Base-by-base conservation (phyloP, 2,113 vertebrate species). In the Leiothrix lutea region DNA sequence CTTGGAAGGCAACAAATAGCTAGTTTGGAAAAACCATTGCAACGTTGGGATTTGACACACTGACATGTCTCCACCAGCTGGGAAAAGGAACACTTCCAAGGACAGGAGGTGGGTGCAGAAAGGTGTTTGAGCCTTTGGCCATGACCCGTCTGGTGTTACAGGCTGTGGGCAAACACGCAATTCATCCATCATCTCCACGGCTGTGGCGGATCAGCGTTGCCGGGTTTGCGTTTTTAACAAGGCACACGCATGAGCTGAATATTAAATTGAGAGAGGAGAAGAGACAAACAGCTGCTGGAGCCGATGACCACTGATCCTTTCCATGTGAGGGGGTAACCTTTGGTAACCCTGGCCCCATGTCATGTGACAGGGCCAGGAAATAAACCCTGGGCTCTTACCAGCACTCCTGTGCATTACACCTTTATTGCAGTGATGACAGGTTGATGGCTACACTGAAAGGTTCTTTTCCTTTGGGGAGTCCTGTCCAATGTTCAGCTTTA, bases 391-490 rank as follows among this genome's bases (percentile, higher is more conserved):
- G 95, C 92, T 96, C 92, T 91, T 93, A 94, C 80, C 88, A 93
- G 90, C 80, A 69, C 95, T 92, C 95, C 91, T 91, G 81, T 73
- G 91, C 90, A 92, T 96, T 96, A 97, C 91, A 95, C 92, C 97
- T 97, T 97, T 97, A 97, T 96, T 95, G 85, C 94, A 45, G 95
- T 94, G 97, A 97, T 98, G 98, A 98, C 97, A 98, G 97, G 96
- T 98, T 98, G 97, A 98, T 91, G 96, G 91, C 95, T 96, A 94
- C 96, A 97, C 67, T 98, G 97, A 98, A 98, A 97, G 95, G 93
- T 97, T 96, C 97, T 96, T 97, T 98, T 97, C 97, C 97, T 97
- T 96, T 89, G n/a, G 97, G 93, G 96, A 97, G 93, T 96, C 95
- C 97, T 98, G 96, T 92, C 97, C 93, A 96, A 61, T 97, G 95